Conservation (phyloP, 2,888 invertebrate genomes). For the Macrosoma leucophasiata region DNA sequence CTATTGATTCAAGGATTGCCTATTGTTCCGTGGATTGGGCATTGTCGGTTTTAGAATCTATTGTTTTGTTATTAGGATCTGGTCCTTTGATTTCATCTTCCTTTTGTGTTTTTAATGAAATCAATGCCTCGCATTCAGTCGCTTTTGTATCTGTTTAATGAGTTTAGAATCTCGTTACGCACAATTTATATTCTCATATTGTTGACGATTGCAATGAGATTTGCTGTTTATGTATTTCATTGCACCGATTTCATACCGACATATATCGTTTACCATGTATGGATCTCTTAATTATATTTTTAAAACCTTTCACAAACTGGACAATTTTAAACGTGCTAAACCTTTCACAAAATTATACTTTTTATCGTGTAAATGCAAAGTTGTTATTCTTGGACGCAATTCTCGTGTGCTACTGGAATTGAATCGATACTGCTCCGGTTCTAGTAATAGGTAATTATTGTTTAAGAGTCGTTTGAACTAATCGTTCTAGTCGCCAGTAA, state of each 20-base stretch:
- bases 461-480: conserved; percentile 64
- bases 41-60: conserved; percentile 44
- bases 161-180: conserved; percentile 15
- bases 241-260: no score
- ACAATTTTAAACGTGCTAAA: background rate
- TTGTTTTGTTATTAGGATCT: conserved; percentile 36
- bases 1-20: conserved; percentile 52
- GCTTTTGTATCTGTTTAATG: conserved; percentile 16
- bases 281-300: conserved; percentile 23
- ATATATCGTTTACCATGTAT: no score
- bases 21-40: conserved; percentile 54
- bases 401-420: conserved; percentile 38
- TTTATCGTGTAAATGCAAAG: conserved; percentile 29
- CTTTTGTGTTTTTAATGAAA: conserved; percentile 36
- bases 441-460: conserved; percentile 64
- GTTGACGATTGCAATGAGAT: conserved; percentile 17
- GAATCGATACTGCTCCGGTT: conserved; percentile 44
- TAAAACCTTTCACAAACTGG: conserved; percentile 25
- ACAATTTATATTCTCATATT: conserved; percentile 17
- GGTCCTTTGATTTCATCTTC: conserved; percentile 47
- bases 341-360: conserved; percentile 17
- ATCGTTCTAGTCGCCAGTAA: conserved; percentile 47
- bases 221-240: conserved; percentile 9
- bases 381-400: conserved; percentile 38
- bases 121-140: conserved; percentile 17